Percentiles rank a stretch among this genome's conserved stretches.
Conservation (phyloP, 1,140 invertebrate species). For the Sogatella furcifera region DNA sequence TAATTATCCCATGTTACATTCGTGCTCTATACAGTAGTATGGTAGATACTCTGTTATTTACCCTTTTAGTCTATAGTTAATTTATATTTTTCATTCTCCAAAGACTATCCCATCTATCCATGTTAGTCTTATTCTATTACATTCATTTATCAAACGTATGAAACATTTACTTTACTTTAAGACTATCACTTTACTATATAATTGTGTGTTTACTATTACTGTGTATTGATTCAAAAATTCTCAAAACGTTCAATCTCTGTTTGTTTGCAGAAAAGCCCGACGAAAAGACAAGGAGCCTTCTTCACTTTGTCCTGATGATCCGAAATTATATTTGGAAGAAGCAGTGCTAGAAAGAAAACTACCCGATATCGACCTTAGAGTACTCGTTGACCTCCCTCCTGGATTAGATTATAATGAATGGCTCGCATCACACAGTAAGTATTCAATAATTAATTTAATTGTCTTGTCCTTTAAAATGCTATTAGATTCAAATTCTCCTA, state of each 20-base stretch:
- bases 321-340: constrained; percentile 91
- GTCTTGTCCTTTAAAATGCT: not conserved
- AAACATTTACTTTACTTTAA: no score
- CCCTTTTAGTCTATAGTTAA: no score
- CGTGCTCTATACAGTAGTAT: no score
- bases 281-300: constrained; percentile 87
- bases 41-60: no score
- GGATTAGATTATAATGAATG: constrained; percentile 96
- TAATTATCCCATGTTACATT: no score
- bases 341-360: constrained; percentile 84
- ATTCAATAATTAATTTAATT: not conserved
- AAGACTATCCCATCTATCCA: no score
- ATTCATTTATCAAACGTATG: no score
- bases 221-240: no score
- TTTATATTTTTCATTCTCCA: no score
- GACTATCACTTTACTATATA: no score
- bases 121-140: no score
- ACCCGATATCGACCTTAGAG: constrained; percentile 82
- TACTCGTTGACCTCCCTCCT: constrained; percentile 84
- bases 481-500: not conserved
- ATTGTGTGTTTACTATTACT: no score
- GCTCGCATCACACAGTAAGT: constrained; percentile 94
- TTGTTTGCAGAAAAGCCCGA: constrained; percentile 79
- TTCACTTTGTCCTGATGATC: constrained; percentile 37
- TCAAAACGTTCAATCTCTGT: constrained; percentile 14